Percentiles rank a stretch among this genome's conserved stretches.
Conservation (phyloP, 2,888 invertebrate genomes). For the Stramonita haemastoma region DNA sequence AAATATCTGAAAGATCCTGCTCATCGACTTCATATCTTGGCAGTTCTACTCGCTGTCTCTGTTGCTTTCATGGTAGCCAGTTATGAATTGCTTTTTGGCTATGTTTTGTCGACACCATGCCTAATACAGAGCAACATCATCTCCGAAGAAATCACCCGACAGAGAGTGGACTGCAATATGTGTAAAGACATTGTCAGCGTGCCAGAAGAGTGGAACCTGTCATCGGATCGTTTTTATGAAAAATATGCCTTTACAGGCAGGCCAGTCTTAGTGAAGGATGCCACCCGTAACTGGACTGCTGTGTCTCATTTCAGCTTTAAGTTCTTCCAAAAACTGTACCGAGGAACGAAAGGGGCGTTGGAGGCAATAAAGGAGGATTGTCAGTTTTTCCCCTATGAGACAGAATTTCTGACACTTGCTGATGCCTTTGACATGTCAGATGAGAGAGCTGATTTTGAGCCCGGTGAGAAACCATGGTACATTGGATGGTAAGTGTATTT, state of each 20-base stretch:
- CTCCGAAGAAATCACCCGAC: slow-evolving; percentile 81
- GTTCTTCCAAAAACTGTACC: slow-evolving; percentile 87
- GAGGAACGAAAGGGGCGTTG: slow-evolving; percentile 76
- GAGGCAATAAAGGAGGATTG: slow-evolving; percentile 81
- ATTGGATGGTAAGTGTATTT: slow-evolving; percentile 81
- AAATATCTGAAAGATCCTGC: slow-evolving; percentile 14
- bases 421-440: slow-evolving; percentile 90
- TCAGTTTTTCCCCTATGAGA: slow-evolving; percentile 95
- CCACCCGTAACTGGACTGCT: slow-evolving; percentile 89
- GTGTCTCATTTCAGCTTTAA: slow-evolving; percentile 86
- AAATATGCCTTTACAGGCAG: slow-evolving; percentile 86
- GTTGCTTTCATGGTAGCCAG: slow-evolving; percentile 37
- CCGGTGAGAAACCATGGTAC: slow-evolving; percentile 84
- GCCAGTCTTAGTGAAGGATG: slow-evolving; percentile 92
- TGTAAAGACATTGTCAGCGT: slow-evolving; percentile 84
- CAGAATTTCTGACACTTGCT: slow-evolving; percentile 86
- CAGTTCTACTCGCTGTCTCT: slow-evolving; percentile 38
- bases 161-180: slow-evolving; percentile 88
- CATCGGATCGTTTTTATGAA: slow-evolving; percentile 84
- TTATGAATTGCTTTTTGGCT: slow-evolving; percentile 43
- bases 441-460: slow-evolving; percentile 83
- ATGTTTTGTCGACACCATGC: slow-evolving; percentile 52
- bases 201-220: slow-evolving; percentile 83
- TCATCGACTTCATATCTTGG: slow-evolving; percentile 39
- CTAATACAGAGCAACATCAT: slow-evolving; percentile 56